Percentiles rank a stretch among this genome's conserved stretches.
Conservation (phyloP, 2,113 vertebrate genomes). For the Opisthocomus hoazin region DNA sequence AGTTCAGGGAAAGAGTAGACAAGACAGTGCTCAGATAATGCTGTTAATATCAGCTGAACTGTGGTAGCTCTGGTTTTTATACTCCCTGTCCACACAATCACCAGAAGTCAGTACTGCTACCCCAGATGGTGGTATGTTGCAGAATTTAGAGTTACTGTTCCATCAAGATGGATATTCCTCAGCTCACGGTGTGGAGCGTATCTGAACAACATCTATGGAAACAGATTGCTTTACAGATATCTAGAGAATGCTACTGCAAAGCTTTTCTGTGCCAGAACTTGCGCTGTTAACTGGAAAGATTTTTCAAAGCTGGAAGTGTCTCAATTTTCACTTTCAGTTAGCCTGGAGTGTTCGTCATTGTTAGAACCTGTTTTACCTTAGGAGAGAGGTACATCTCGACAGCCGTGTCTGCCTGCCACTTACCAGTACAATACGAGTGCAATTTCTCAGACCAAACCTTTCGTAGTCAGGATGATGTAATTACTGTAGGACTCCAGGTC, state of each 20-base stretch:
- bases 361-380: not conserved
- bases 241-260: not conserved
- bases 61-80: not conserved
- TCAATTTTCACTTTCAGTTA: not conserved
- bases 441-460: not conserved
- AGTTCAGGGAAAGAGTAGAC: not conserved
- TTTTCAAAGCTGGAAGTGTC: not conserved
- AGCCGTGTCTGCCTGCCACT: not conserved
- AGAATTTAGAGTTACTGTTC: not conserved
- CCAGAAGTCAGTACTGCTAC: not conserved
- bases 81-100: not conserved
- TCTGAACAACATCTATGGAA: not conserved
- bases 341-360: not conserved
- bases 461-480: not conserved
- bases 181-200: not conserved
- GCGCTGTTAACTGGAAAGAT: not conserved
- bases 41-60: not conserved
- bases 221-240: not conserved
- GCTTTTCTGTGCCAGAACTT: not conserved
- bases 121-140: not conserved
- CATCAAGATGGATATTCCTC: not conserved
- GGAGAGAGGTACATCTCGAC: not conserved
- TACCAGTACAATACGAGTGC: not conserved
- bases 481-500: not conserved
- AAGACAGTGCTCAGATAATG: not conserved